Conservation (phyloP, 2,797 vertebrate genomes). For the Sebastes glaucus region DNA sequence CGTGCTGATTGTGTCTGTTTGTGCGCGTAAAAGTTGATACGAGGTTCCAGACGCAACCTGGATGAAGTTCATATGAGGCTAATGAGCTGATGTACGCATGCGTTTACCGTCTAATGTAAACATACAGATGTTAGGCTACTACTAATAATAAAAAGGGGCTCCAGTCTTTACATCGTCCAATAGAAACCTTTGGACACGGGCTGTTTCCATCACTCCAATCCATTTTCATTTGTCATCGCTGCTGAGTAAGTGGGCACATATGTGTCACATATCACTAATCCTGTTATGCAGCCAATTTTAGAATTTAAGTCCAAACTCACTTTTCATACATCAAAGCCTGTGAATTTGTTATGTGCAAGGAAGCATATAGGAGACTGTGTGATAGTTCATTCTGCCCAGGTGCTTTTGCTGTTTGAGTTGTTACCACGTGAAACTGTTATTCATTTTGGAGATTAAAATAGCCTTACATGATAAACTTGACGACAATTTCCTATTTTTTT, state of each 20-base stretch:
- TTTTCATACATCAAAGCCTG: slow-evolving; percentile 35
- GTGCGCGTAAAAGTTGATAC: not conserved
- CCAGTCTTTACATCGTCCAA: slow-evolving; percentile 13
- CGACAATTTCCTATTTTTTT: not conserved
- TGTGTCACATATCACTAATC: slow-evolving; percentile 46
- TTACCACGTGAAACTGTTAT: not conserved
- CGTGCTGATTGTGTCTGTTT: not conserved
- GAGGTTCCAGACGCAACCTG: not conserved
- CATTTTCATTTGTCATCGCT: slow-evolving; percentile 63
- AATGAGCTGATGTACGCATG: slow-evolving; percentile 5
- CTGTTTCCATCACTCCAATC: slow-evolving; percentile 51
- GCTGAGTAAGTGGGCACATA: slow-evolving; percentile 38
- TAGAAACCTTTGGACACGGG: slow-evolving; percentile 57
- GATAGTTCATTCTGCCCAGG: slow-evolving; percentile 33
- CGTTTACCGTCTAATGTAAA: slow-evolving; percentile 17
- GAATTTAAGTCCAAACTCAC: slow-evolving; percentile 28
- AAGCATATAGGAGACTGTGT: slow-evolving; percentile 20
- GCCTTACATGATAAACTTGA: not conserved
- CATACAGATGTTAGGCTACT: slow-evolving; percentile 13
- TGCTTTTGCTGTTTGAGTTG: slow-evolving; percentile 1
- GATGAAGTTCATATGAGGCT: not conserved
- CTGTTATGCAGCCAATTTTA: slow-evolving; percentile 22
- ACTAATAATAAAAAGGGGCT: slow-evolving; percentile 27
- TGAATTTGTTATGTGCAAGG: slow-evolving; percentile 25
- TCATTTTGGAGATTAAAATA: not conserved